These are phyloP conservation scores for Dicranocentrus wangi DNA, from an alignment of 2,888 invertebrate species.

Conservation along the genomic window DNA sequence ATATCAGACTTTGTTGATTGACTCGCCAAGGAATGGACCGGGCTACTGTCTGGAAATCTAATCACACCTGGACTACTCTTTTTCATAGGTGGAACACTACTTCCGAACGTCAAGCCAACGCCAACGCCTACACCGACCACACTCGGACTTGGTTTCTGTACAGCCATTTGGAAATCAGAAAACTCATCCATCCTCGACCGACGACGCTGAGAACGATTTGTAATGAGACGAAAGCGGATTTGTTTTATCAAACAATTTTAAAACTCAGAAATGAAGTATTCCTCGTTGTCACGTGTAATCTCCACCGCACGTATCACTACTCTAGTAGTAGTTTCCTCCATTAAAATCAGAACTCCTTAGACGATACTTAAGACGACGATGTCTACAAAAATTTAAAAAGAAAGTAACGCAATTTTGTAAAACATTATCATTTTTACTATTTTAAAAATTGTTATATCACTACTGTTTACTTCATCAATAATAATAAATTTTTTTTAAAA, in stretches of 20 bases:
- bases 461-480: no score
- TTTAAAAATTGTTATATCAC: no score
- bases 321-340: no score
- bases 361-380: no score
- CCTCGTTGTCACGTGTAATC: background rate
- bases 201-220: no score
- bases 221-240: no score
- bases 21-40: slow-evolving; percentile 62
- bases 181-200: slow-evolving; percentile 75
- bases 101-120: slow-evolving; percentile 72
- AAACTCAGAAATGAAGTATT: background rate
- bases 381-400: no score
- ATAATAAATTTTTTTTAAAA: no score
- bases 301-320: background rate
- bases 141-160: slow-evolving; percentile 67
- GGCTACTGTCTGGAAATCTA: slow-evolving; percentile 53
- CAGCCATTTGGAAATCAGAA: slow-evolving; percentile 77
- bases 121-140: slow-evolving; percentile 72
- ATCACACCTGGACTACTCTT: slow-evolving; percentile 73
- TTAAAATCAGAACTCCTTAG: no score
- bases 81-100: slow-evolving; percentile 33
- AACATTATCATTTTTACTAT: no score
- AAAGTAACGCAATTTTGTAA: no score
- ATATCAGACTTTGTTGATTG: slow-evolving; percentile 55
- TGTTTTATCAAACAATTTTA: background rate